Evolutionary conservation across 1,140 invertebrate species (phyloP).

Genomic region (Brachionus rotundiformis): DNA sequence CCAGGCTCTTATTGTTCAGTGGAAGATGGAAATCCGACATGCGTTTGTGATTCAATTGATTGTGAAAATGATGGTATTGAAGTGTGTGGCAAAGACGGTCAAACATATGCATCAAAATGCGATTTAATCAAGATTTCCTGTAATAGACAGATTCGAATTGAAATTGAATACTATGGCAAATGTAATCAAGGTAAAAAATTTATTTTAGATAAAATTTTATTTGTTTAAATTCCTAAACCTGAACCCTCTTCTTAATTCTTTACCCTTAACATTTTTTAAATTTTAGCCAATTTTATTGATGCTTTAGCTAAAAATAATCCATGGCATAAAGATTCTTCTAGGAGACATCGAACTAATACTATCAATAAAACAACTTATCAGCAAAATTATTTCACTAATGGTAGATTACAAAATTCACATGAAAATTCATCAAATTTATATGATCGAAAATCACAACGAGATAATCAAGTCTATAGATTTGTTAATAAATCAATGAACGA

Average conservation of each 20-base stretch:
- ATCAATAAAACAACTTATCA: neutral
- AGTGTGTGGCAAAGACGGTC: slow-evolving; percentile 57
- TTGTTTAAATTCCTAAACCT: neutral
- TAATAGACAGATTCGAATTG: slow-evolving; percentile 76
- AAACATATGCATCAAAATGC: slow-evolving; percentile 57
- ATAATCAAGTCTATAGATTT: slow-evolving; percentile 5
- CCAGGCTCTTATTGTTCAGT: slow-evolving; percentile 47
- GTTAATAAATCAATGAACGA: neutral
- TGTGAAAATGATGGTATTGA: slow-evolving; percentile 24
- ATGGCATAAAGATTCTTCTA: slow-evolving; percentile 17
- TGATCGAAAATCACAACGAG: slow-evolving; percentile 20
- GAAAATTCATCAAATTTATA: neutral
- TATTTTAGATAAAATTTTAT: neutral
- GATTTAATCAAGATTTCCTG: slow-evolving; percentile 81
- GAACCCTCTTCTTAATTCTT: neutral
- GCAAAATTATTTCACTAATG: neutral
- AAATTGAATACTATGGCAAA: slow-evolving; percentile 78
- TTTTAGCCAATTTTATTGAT: slow-evolving; percentile 22
- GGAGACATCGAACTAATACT: neutral
- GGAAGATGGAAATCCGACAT: slow-evolving; percentile 13
- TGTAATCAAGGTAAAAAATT: slow-evolving; percentile 69
- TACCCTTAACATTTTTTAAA: slow-evolving; percentile 19
- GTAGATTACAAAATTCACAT: neutral
- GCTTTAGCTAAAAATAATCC: slow-evolving; percentile 13
- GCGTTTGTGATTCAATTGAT: slow-evolving; percentile 38